Evolutionary conservation across 1,140 invertebrate species (phyloP), one percentile per base, ranked within the genome.

Genomic region (Lordiphosa collinella): DNA sequence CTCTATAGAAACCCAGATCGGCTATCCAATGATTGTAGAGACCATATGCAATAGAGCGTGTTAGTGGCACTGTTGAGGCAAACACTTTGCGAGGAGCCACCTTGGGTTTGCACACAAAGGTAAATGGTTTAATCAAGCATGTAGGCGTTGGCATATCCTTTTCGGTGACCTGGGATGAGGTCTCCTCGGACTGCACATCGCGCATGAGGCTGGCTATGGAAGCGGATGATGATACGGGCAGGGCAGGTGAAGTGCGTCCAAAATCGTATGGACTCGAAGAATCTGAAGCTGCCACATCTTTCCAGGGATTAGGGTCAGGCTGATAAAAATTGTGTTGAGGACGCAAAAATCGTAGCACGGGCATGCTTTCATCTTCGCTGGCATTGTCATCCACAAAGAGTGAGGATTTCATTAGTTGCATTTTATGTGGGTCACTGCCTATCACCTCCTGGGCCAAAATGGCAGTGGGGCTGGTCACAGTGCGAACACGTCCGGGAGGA

Each of bases 321-420:
- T 46, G 46, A n/a, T 40, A 62, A 9, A 67, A 25, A 18, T 52
- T 57, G 0, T 46, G 32, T 9, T 50, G n/a, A 8, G 46, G 13
- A 7, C 67, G 52, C 5, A 14, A 37, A 3, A 13, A 49, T 1
- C 46, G 40, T 1, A 16, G 16, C 8, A 8, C 3, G 13, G 36
- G 12, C 10, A 63, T 46, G 2, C 36, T 43, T 8, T 71, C 66
- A 29, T 80, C 73, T 4, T 71, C 68, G 60, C 66, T 68, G 41
- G 10, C 62, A 40, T 68, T 46, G 31, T 86, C 70, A 0, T 79
- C 82, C 2, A 61, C 47, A 25, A 89, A 89, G 7, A 97, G 93
- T 2, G 94, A 96, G 0, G 95, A 95, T 87, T 97, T 97, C 95
- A 96, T 96, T 4, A 96, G 89, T 76, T 97, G 95, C 16, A 96